phyloP scores from a whole-genome alignment of 2,888 invertebrate species.

The Geophilus truncorum region DNA sequence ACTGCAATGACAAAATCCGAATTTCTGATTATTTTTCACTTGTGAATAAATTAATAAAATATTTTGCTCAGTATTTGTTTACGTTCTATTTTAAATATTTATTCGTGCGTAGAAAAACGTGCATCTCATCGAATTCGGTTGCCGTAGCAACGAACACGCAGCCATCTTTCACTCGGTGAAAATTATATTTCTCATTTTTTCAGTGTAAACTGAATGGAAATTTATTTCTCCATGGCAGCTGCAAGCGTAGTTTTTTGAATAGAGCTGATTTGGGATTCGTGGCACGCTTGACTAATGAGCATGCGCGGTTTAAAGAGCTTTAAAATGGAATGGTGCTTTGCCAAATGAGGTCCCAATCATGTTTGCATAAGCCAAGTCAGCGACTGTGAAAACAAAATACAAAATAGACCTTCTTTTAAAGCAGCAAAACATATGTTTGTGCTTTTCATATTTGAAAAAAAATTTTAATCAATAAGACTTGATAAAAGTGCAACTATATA shows the following conservation, averaged over 20 bases:
- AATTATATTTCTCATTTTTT: not conserved
- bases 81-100: not conserved
- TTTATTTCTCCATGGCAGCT: conserved; percentile 1
- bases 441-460: no score
- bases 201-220: not conserved
- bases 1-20: no score
- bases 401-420: not conserved
- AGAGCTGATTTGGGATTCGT: not conserved
- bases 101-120: not conserved
- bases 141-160: not conserved
- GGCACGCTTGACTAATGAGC: not conserved
- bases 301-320: not conserved
- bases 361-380: not conserved
- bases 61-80: not conserved
- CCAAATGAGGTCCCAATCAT: conserved; percentile 6
- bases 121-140: not conserved
- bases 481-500: no score
- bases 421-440: no score
- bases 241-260: not conserved
- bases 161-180: not conserved
- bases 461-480: no score
- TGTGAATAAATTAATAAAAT: not conserved
- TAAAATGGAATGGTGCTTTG: not conserved
- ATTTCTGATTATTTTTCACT: no score
- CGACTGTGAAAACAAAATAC: not conserved